Percentiles rank a stretch among this genome's conserved stretches.
phyloP scores from a whole-genome alignment of 2,888 invertebrate species.

The Lordiphosa andalusiaca region DNA sequence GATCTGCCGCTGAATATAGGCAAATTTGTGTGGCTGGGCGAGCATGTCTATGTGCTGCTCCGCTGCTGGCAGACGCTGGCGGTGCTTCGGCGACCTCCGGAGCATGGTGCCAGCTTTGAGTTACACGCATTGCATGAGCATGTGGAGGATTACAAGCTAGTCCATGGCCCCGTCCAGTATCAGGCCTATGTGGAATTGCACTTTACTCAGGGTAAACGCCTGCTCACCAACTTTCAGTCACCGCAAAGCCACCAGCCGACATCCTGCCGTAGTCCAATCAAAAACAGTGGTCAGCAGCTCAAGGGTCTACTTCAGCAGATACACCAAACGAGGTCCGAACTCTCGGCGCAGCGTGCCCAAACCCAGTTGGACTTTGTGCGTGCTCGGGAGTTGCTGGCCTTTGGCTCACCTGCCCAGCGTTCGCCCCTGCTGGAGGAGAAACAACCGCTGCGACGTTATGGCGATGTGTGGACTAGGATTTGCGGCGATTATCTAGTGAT shows the following conservation, averaged over 20 bases:
- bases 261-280: background rate
- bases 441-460: slow-evolving; percentile 68
- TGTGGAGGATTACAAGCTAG: slow-evolving; percentile 53
- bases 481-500: slow-evolving; percentile 59
- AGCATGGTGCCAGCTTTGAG: slow-evolving; percentile 34
- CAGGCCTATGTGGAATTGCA: slow-evolving; percentile 62
- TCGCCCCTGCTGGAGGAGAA: slow-evolving; percentile 74
- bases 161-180: slow-evolving; percentile 50
- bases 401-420: slow-evolving; percentile 64
- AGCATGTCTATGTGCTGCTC: slow-evolving; percentile 64
- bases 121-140: slow-evolving; percentile 58
- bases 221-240: slow-evolving; percentile 68
- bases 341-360: slow-evolving; percentile 59
- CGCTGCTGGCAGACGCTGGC: slow-evolving; percentile 74
- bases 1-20: slow-evolving; percentile 62
- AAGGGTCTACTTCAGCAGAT: slow-evolving; percentile 59
- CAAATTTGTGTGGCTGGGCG: slow-evolving; percentile 69
- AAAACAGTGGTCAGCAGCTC: slow-evolving; percentile 25
- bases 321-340: slow-evolving; percentile 63
- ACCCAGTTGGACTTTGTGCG: slow-evolving; percentile 64
- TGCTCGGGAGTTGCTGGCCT: slow-evolving; percentile 46
- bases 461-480: slow-evolving; percentile 74
- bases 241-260: background rate
- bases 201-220: slow-evolving; percentile 39
- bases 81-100: slow-evolving; percentile 50